Evolutionary conservation across 2,113 vertebrate genomes (phyloP).

Genomic region (Platysteira castanea): DNA sequence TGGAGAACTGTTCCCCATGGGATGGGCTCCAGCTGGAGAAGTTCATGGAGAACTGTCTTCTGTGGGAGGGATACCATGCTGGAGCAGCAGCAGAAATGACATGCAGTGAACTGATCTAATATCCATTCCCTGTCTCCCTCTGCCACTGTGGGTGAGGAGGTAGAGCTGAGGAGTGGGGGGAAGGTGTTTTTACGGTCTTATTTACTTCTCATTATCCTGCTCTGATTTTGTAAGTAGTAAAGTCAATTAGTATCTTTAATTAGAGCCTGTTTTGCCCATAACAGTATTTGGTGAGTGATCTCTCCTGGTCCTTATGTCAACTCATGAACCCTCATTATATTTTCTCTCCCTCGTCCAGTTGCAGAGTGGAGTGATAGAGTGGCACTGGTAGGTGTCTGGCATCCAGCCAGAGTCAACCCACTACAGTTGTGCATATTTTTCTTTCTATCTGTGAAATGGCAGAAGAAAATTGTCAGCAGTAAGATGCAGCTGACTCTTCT

Average conservation of each 20-base stretch:
- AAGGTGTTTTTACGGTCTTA: not conserved
- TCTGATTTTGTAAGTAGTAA: not conserved
- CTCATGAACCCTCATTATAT: not conserved
- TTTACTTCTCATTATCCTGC: not conserved
- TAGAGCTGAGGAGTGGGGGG: not conserved
- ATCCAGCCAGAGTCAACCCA: not conserved
- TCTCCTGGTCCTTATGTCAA: not conserved
- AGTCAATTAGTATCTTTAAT: not conserved
- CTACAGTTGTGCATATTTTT: not conserved
- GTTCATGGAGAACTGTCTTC: not conserved
- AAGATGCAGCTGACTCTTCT: not conserved
- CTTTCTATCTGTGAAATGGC: not conserved
- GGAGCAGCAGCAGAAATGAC: not conserved
- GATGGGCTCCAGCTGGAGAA: not conserved
- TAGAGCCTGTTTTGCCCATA: not conserved
- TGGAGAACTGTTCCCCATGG: rapidly evolving
- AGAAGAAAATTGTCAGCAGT: not conserved
- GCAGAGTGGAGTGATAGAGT: not conserved
- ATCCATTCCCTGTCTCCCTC: not conserved
- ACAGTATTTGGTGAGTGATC: rapidly evolving
- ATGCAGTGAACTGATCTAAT: not conserved
- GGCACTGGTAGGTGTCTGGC: no score
- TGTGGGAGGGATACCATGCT: not conserved
- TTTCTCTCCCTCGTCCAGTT: not conserved
- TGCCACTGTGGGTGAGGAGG: not conserved